Evolutionary conservation across 2,888 invertebrate species (phyloP).

Genomic region (Megaustenia siamemsis): DNA sequence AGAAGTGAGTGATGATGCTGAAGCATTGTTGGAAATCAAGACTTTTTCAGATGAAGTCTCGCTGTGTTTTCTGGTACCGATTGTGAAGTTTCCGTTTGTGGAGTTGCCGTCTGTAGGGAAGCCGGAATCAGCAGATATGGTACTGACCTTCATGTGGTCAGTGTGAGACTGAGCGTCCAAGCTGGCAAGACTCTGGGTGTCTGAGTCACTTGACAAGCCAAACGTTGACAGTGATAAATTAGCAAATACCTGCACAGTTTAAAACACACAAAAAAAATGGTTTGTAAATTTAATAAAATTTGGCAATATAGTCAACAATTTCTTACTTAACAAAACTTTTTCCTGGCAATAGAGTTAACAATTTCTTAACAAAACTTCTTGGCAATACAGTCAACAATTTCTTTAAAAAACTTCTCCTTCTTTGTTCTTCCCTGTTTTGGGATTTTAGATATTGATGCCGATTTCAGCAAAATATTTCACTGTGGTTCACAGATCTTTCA

Average conservation of each 20-base stretch:
- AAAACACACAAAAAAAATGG: too few relatives aligned
- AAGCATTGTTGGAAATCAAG: slow-evolving; percentile 14
- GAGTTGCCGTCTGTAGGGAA: slow-evolving; percentile 36
- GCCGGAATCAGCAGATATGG: slow-evolving; percentile 55
- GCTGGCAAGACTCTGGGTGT: slow-evolving; percentile 62
- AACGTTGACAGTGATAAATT: slow-evolving; percentile 54
- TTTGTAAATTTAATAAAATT: too few relatives aligned
- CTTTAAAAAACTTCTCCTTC: too few relatives aligned
- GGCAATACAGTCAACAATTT: too few relatives aligned
- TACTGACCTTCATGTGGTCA: slow-evolving; percentile 43
- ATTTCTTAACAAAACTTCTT: too few relatives aligned
- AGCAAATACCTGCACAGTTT: slow-evolving; percentile 39
- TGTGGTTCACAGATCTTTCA: too few relatives aligned
- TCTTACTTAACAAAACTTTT: too few relatives aligned
- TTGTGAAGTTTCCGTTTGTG: neutral
- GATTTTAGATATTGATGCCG: too few relatives aligned
- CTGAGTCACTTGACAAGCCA: slow-evolving; percentile 60
- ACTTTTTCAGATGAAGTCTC: slow-evolving; percentile 2
- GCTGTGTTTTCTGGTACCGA: slow-evolving; percentile 26
- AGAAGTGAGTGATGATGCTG: slow-evolving; percentile 6
- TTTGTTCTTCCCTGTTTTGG: too few relatives aligned
- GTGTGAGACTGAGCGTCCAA: slow-evolving; percentile 53
- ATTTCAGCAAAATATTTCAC: too few relatives aligned
- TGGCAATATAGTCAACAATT: too few relatives aligned
- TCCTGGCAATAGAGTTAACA: too few relatives aligned